Base-by-base conservation (phyloP, 1,140 invertebrate species). In the Orchesella cincta region DNA sequence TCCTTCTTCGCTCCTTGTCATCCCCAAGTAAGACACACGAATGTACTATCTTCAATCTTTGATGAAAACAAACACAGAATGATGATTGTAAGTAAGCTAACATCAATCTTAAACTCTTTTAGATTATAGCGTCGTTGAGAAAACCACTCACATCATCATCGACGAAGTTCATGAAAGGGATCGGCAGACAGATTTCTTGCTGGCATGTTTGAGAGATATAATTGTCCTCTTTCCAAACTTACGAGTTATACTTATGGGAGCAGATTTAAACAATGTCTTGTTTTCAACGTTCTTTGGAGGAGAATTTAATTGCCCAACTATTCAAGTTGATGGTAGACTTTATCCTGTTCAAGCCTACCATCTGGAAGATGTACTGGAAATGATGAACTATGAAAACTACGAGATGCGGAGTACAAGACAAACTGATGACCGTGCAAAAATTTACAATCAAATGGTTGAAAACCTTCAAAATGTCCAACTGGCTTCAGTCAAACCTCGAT, bases 151-250 rank as follows among this genome's bases (percentile, higher is more conserved):
- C 84, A 87, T 95, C 33, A 90, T 95, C 26, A 90, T 97, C 77
- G 97, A 99, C 85, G 97, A 99, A 87, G 91, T 98, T 71, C 96
- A 98, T 85, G 96, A 98, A 85, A 88, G 97, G 0, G 96, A 98
- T 85, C 90, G 94, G 81, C 92, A 95, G 83, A 92, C 93, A 71
- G 97, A 99, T 86, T 98, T 98, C 85, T 87, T 98, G 20, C 85
- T 98, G 46, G 93, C 96, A 73, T 91, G 93, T 20, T 84, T 98
- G 12, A 90, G 92, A 74, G 92, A 96, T 82, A 29, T 67, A 8
- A 3, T 33, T 3, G 90, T 91, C 1, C 83, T 98, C 3, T 92
- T 91, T 81, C 89, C 90, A 76, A 88, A 92, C 76, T 85, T 98
- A 0, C 92, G 92, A 79, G 80, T 99, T 0, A 89, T 99, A 67